Evolutionary conservation across 2,113 vertebrate species (phyloP), one percentile per base, ranked within the genome.

Genomic region (Polypterus bichir): DNA sequence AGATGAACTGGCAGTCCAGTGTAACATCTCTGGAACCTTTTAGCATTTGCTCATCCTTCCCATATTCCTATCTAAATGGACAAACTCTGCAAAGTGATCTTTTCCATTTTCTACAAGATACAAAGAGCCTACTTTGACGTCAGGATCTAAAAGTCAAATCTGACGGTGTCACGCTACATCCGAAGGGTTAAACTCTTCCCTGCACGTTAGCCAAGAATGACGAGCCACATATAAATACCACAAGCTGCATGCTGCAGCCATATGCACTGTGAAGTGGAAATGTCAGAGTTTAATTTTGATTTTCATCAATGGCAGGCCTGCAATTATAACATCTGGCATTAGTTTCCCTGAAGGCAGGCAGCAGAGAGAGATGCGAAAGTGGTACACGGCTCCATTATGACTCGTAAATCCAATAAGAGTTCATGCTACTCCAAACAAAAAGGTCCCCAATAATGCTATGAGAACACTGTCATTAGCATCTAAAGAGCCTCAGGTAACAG

Each of bases 271-370:
- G 69, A 76, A 65, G 70, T 68, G 76, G 70, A 89, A 89, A 89
- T 87, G 86, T 91, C 86, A 89, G 76, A 58, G 59, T 76, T 73
- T 74, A 81, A 83, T 73, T 76, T 80, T 77, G 79, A 78, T 74
- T 73, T 71, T 74, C 69, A 63, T 48, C 77, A 74, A 69, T 72
- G 64, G 62, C 67, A 71, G 69, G 69, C 69, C 73, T 54, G 48
- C 70, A 79, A 83, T 86, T 79, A 85, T 72, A 77, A 68, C 70
- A 67, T 74, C 73, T 72, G 76, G 73, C 69, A 80, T 71, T 57
- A 54, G 47, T 64, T 47, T 65, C 71, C 77, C 73, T 62, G 64
- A 57, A 53, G 78, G 79, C 78, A 58, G 55, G 10, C 27, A 46
- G 44, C 47, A 6, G 10, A 45, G 57, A 5, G 10, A 51, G 48